These are phyloP conservation scores for Leptopilina drosophilae DNA, from an alignment of 2,888 invertebrate species.

Conservation along the genomic window DNA sequence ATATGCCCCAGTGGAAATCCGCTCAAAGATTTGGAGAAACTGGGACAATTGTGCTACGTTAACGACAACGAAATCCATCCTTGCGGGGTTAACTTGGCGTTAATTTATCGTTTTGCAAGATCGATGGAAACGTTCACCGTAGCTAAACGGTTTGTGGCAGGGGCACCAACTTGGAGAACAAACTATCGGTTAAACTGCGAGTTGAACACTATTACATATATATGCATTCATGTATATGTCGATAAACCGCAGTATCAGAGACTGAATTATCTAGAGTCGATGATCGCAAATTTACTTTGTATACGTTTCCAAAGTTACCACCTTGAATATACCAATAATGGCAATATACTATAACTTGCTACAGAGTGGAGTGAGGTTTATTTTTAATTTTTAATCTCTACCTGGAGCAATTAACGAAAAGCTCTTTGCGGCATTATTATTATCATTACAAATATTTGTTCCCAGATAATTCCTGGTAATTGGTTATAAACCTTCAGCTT, in stretches of 20 bases:
- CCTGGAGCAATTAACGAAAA: too few species aligned
- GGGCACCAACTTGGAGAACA: slow-evolving; percentile 46
- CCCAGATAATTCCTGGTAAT: too few species aligned
- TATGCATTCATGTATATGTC: slow-evolving; percentile 5
- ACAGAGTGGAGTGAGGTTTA: background rate
- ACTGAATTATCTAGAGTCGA: slow-evolving; percentile 29
- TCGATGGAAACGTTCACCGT: slow-evolving; percentile 47
- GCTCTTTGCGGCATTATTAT: too few species aligned
- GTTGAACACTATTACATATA: slow-evolving; percentile 9
- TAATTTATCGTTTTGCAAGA: slow-evolving; percentile 63
- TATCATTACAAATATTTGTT: too few species aligned
- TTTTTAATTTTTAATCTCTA: background rate
- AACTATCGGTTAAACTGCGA: slow-evolving; percentile 47
- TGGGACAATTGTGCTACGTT: slow-evolving; percentile 48
- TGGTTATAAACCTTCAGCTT: too few species aligned
- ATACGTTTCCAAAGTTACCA: background rate
- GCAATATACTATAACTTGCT: background rate
- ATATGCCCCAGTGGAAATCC: slow-evolving; percentile 50
- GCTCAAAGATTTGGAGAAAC: slow-evolving; percentile 53
- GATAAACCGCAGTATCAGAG: slow-evolving; percentile 35
- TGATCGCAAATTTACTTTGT: slow-evolving; percentile 18
- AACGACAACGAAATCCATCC: slow-evolving; percentile 60
- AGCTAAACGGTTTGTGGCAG: slow-evolving; percentile 47
- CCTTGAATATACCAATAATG: slow-evolving; percentile 2
- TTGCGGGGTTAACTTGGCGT: slow-evolving; percentile 60